These are phyloP conservation scores for Oncopodura yosiiana DNA, from an alignment of 1,140 invertebrate genomes.

Conservation along the genomic window DNA sequence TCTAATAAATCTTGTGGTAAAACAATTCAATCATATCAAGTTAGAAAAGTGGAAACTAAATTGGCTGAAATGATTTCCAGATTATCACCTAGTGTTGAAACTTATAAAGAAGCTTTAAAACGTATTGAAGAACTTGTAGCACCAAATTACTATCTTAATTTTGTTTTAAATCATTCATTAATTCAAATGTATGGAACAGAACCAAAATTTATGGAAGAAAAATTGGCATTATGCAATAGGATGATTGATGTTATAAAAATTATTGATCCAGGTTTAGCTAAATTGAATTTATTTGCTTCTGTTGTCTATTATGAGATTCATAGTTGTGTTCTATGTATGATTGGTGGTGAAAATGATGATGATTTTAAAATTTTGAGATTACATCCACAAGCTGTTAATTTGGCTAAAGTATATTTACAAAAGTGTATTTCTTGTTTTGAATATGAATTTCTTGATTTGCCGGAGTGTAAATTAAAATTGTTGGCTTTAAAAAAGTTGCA, in stretches of 20 bases:
- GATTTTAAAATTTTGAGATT: constrained; percentile 30
- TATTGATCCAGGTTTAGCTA: constrained; percentile 30
- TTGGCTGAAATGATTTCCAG: constrained; percentile 26
- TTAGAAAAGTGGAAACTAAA: constrained; percentile 30
- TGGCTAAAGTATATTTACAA: constrained; percentile 30
- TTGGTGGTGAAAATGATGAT: constrained; percentile 30
- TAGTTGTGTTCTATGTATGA: constrained; percentile 22
- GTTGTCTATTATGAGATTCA: constrained; percentile 34
- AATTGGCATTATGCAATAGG: constrained; percentile 27
- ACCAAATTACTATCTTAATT: constrained; percentile 32
- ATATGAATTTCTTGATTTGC: constrained; percentile 25
- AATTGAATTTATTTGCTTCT: constrained; percentile 26
- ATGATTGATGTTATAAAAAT: constrained; percentile 21
- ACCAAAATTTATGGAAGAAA: constrained; percentile 24
- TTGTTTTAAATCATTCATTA: constrained; percentile 28
- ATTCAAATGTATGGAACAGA: constrained; percentile 31
- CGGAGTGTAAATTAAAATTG: constrained; percentile 27
- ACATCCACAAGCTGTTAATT: constrained; percentile 31
- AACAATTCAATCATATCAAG: constrained; percentile 27
- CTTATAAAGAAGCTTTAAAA: constrained; percentile 18
- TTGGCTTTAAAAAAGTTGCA: constrained; percentile 32
- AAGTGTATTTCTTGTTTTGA: constrained; percentile 32
- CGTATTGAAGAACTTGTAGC: constrained; percentile 29
- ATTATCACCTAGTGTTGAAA: constrained; percentile 1
- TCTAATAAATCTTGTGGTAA: constrained; percentile 23